Conservation (phyloP, 2,797 vertebrate species). For the Poecile montanus region DNA sequence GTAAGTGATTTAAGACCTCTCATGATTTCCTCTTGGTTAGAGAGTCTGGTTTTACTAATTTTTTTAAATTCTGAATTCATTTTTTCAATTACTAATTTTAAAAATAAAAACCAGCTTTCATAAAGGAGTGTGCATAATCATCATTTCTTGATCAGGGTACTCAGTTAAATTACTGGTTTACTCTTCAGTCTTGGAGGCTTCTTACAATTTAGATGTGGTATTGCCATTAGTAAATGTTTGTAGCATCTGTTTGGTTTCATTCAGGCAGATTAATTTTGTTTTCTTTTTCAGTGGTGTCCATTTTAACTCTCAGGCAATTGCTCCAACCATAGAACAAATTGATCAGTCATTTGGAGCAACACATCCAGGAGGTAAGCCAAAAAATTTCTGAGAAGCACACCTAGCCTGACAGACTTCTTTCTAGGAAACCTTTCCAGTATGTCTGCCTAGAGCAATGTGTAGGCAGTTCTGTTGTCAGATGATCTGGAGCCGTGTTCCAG, state of each 20-base stretch:
- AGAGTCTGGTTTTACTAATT: not conserved
- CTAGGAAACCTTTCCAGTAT: not conserved
- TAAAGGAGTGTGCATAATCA: not conserved
- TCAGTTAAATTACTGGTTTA: not conserved
- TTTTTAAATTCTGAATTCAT: not conserved
- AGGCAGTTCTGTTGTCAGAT: not conserved
- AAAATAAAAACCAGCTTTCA: not conserved
- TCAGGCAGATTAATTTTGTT: not conserved
- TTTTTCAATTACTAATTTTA: not conserved
- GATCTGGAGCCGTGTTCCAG: not conserved
- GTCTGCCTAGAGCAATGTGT: not conserved
- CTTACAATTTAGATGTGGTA: not conserved
- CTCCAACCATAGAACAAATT: constrained; percentile 98
- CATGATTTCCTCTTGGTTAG: not conserved
- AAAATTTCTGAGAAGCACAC: not conserved
- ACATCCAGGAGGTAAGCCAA: constrained; percentile 92
- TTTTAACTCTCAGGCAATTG: constrained; percentile 98
- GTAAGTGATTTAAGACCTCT: constrained; percentile 79
- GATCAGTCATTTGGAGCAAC: constrained; percentile 99
- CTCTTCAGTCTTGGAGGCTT: not conserved
- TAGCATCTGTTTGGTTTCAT: not conserved
- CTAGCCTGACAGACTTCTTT: not conserved
- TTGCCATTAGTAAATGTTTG: not conserved
- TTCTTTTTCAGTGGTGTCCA: constrained; percentile 93
- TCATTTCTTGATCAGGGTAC: not conserved